Evolutionary conservation across 2,113 vertebrate genomes (phyloP).

Genomic region (Platanista minor): DNA sequence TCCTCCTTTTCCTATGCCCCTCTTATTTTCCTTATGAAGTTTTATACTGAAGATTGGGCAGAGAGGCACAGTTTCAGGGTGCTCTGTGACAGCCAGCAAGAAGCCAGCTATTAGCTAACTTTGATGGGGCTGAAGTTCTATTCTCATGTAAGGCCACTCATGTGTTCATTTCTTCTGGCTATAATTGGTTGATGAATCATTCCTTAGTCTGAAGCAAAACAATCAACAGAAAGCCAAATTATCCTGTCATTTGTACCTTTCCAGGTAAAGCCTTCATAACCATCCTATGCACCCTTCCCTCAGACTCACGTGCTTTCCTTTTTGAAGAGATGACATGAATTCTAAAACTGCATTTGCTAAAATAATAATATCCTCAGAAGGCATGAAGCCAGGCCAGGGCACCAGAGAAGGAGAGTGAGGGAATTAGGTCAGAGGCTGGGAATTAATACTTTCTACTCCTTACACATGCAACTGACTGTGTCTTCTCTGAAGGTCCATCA

Average conservation of each 20-base stretch:
- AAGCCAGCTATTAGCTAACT: neutral
- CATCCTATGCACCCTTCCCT: constrained; percentile 25
- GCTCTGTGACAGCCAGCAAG: neutral
- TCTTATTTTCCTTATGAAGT: neutral
- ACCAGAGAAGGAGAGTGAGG: neutral
- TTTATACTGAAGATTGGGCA: neutral
- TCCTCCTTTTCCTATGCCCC: neutral
- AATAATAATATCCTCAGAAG: constrained; percentile 32
- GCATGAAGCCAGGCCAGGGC: neutral
- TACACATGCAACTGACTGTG: neutral
- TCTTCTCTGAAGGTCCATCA: constrained; percentile 1
- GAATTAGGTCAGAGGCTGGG: constrained; percentile 17
- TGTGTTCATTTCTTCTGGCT: constrained; percentile 37
- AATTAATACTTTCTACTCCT: constrained; percentile 23
- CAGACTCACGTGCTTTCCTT: constrained; percentile 31
- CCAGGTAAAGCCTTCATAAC: constrained; percentile 35
- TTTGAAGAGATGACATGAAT: constrained; percentile 40
- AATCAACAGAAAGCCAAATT: constrained; percentile 59
- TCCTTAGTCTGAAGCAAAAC: constrained; percentile 56
- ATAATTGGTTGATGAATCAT: constrained; percentile 47
- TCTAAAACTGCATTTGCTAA: constrained; percentile 50
- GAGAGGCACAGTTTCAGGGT: neutral
- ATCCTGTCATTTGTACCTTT: constrained; percentile 48
- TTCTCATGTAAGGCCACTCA: constrained; percentile 32
- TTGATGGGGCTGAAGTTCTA: neutral